Evolutionary conservation across 1,140 invertebrate species (phyloP), one percentile per base, ranked within the genome.

Genomic region (Cepaea nemoralis): DNA sequence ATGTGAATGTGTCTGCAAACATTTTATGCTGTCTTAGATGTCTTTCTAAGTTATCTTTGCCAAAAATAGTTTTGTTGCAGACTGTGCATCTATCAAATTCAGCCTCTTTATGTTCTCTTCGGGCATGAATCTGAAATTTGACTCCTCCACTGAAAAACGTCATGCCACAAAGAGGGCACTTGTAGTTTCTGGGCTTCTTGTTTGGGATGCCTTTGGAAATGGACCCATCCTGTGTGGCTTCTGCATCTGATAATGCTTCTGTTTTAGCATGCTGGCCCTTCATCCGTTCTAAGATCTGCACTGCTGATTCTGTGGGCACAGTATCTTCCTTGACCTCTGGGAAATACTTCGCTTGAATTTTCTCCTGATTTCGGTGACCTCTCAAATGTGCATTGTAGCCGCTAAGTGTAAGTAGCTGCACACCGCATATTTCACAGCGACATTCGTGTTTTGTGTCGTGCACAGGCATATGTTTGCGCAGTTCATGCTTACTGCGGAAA

Each of bases 351-450:
- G 69, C 37, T 67, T 81, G 79, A 19, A 83, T 39, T 24, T 42
- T 74, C 31, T 81, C 83, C 22, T 74, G 77, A 66, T 83, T 83
- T 55, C 69, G 74, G 67, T 83, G 83, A 22, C 79, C 83, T 6
- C 79, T 63, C 27, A 77, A 27, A 55, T 83, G 83, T 0, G 83
- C 83, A 8, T 81, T 77, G 70, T 83, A 83, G 0, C 83, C 83
- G 39, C 83, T 83, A 42, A 75, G 71, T 2, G 83, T 83, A 1
- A 83, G 71, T n/a, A 83, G 66, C 79, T 83, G 74, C 19, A 83
- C 83, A 22, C 83, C 83, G 55, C 83, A 83, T 3, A 83, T 81
- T 78, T 83, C 75, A 55, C 83, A 83, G 10, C 39, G 35, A 42
- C 79, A 81, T 48, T 78, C 76, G 48, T 78, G 55, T 33, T 73